Conservation (phyloP, 2,113 vertebrate species). For the pig (Sus scrofa) region DNA sequence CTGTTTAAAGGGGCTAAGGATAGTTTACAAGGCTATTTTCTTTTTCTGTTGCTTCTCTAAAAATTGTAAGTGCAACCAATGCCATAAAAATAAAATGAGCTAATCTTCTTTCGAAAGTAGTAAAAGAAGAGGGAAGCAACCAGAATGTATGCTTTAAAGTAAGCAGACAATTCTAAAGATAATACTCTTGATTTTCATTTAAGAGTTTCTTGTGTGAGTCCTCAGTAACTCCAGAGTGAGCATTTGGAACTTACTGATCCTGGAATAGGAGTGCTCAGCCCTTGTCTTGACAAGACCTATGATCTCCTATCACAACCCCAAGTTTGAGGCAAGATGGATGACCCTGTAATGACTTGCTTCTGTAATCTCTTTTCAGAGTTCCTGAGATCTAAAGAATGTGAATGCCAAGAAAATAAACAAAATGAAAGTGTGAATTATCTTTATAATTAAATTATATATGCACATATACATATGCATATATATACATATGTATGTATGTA, state of each 20-base stretch:
- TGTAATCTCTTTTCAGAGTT: not conserved
- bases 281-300: not conserved
- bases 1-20: constrained; percentile 55
- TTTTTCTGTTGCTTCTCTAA: constrained; percentile 55
- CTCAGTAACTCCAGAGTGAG: not conserved
- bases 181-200: constrained; percentile 26
- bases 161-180: constrained; percentile 11
- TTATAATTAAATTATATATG: constrained; percentile 60
- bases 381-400: not conserved
- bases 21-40: constrained; percentile 21
- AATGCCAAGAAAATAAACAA: constrained; percentile 57
- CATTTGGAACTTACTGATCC: not conserved
- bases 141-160: not conserved
- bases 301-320: not conserved
- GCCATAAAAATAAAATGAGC: constrained; percentile 55
- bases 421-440: constrained; percentile 50
- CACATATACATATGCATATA: constrained; percentile 51
- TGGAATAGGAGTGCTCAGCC: not conserved
- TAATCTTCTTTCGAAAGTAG: constrained; percentile 55
- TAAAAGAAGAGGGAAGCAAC: constrained; percentile 4
- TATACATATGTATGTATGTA: not conserved
- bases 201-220: not conserved
- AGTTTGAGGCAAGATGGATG: not conserved
- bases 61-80: constrained; percentile 44
- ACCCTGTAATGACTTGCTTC: not conserved